Evolutionary conservation across 1,140 invertebrate genomes (phyloP).

Genomic region (Pseudomyrmex sp.): DNA sequence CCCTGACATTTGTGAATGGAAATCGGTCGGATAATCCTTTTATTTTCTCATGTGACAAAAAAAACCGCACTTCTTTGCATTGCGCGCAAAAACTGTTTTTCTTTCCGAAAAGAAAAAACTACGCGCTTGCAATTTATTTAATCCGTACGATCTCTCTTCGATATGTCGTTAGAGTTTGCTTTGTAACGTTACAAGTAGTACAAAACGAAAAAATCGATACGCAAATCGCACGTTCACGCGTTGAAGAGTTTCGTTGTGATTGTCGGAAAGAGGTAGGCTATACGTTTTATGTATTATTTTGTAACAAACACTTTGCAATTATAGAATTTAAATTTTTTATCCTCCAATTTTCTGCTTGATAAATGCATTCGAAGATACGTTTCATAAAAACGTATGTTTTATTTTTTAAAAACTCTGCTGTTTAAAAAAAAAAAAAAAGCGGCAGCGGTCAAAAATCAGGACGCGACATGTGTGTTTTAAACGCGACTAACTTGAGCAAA

Average conservation of each 20-base stretch:
- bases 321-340: no score
- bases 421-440: no score
- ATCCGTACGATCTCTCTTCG: background rate
- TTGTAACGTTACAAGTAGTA: no score
- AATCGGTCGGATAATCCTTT: background rate
- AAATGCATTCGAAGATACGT: no score
- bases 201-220: no score
- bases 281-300: background rate
- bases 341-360: no score
- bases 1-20: background rate
- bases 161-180: background rate
- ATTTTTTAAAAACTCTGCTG: no score
- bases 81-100: background rate
- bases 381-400: no score
- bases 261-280: conserved; percentile 7
- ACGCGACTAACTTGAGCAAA: background rate
- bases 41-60: background rate
- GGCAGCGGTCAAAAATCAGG: no score
- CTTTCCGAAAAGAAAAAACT: background rate
- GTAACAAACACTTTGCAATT: no score
- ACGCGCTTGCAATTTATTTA: background rate
- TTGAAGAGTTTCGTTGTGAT: background rate
- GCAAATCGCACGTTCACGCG: background rate
- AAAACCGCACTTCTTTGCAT: background rate
- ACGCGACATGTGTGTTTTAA: background rate